Evolutionary conservation across 2,888 invertebrate species (phyloP).

Genomic region (Megaustenia siamemsis): DNA sequence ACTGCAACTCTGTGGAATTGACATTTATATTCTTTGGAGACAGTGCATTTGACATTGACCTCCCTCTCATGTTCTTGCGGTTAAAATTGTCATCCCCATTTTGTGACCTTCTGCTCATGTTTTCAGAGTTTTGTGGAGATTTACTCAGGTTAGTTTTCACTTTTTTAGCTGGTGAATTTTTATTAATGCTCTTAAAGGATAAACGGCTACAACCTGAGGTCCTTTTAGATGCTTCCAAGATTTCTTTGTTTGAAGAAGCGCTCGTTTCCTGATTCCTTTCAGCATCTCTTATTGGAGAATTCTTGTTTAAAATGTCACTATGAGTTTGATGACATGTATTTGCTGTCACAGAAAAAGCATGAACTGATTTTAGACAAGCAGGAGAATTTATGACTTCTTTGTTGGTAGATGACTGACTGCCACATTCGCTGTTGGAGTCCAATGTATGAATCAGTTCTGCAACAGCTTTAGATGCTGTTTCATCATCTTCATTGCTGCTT

Average conservation of each 20-base stretch:
- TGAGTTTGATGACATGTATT: too few species aligned
- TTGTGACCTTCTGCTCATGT: neutral
- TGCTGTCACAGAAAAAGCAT: neutral
- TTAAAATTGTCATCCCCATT: too few species aligned
- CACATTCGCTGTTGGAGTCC: conserved; percentile 35
- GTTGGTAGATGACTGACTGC: neutral
- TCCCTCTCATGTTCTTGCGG: neutral
- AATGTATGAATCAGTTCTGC: conserved; percentile 22
- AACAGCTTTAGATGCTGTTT: conserved; percentile 13
- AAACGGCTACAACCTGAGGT: neutral
- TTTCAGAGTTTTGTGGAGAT: neutral
- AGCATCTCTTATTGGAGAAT: neutral
- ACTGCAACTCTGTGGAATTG: neutral
- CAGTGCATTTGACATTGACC: conserved; percentile 1
- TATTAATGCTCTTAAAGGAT: neutral
- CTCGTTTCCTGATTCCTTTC: too few species aligned
- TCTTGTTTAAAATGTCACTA: too few species aligned
- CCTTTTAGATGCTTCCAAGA: too few species aligned
- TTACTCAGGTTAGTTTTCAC: neutral
- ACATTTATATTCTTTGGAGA: conserved; percentile 36
- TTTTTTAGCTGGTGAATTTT: neutral
- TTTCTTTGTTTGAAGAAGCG: neutral
- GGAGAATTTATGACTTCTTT: neutral
- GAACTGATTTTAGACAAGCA: neutral
- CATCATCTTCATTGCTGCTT: conserved; percentile 42